These are phyloP conservation scores for Muscicapa adusta DNA, from an alignment of 2,113 vertebrate species.

Conservation along the genomic window DNA sequence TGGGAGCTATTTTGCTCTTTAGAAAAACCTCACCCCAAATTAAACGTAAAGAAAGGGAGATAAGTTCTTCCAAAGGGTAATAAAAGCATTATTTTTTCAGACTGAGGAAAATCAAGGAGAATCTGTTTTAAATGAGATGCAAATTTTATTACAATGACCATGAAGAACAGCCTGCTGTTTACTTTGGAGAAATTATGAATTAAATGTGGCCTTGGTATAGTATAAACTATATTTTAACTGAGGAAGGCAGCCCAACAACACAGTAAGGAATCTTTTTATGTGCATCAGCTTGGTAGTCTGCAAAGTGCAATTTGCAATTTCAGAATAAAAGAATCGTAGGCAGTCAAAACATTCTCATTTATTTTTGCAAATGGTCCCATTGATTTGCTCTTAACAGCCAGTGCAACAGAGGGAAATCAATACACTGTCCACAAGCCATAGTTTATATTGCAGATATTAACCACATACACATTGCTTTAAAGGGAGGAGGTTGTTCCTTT, in stretches of 20 bases:
- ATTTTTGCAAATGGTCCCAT: not conserved
- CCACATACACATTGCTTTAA: not conserved
- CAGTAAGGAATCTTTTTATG: not conserved
- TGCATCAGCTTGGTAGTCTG: not conserved
- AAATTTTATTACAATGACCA: not conserved
- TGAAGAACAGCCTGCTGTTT: not conserved
- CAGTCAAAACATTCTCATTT: not conserved
- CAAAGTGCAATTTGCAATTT: not conserved
- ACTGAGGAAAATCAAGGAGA: not conserved
- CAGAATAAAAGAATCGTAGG: not conserved
- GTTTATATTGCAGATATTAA: not conserved
- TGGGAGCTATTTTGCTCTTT: not conserved
- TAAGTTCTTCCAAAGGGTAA: not conserved
- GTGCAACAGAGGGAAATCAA: not conserved
- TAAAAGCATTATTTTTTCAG: not conserved
- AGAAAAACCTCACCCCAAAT: not conserved
- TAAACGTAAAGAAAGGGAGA: not conserved
- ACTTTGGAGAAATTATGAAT: not conserved
- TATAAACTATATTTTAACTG: not conserved
- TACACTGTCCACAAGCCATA: not conserved
- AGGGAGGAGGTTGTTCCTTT: not conserved
- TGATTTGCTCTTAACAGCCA: conserved; percentile 17
- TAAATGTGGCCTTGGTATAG: not conserved
- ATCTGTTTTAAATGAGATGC: not conserved
- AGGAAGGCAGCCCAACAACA: not conserved